Evolutionary conservation across 2,113 vertebrate genomes (phyloP).

Genomic region (Charadrius vociferus): DNA sequence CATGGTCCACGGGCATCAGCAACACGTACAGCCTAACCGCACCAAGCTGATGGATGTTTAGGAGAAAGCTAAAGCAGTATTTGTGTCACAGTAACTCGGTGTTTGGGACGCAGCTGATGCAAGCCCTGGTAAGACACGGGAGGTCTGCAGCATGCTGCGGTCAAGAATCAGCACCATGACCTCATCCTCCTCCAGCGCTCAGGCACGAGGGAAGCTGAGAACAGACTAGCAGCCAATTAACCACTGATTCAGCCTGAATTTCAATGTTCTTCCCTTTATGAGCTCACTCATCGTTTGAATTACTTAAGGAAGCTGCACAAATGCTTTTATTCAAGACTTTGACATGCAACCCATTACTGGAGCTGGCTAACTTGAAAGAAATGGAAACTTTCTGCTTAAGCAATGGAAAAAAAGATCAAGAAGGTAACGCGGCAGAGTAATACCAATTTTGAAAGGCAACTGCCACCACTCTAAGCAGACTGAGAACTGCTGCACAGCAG

Average conservation of each 20-base stretch:
- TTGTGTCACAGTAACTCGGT: neutral
- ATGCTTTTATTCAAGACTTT: neutral
- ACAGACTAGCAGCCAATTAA: neutral
- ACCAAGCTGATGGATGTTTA: neutral
- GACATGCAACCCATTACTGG: neutral
- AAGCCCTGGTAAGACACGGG: neutral
- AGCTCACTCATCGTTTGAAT: neutral
- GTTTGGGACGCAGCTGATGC: neutral
- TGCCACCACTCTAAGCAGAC: neutral
- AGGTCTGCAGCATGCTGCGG: neutral
- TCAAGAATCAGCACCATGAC: constrained; percentile 14
- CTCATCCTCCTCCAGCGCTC: neutral
- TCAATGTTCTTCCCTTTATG: constrained; percentile 6
- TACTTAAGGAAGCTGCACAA: neutral
- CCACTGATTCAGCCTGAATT: constrained; percentile 2
- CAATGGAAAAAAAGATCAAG: neutral
- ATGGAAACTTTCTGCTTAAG: neutral
- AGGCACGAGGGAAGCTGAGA: neutral
- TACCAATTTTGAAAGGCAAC: neutral
- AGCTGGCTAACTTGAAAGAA: neutral
- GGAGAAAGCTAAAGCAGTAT: neutral
- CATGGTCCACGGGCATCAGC: neutral
- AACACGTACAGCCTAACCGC: neutral
- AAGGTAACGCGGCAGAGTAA: neutral
- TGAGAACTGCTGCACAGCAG: neutral